Percentiles rank a stretch among this genome's conserved stretches.
These are phyloP conservation scores for Adineta ricciae DNA, from an alignment of 2,888 invertebrate species.

Conservation along the genomic window DNA sequence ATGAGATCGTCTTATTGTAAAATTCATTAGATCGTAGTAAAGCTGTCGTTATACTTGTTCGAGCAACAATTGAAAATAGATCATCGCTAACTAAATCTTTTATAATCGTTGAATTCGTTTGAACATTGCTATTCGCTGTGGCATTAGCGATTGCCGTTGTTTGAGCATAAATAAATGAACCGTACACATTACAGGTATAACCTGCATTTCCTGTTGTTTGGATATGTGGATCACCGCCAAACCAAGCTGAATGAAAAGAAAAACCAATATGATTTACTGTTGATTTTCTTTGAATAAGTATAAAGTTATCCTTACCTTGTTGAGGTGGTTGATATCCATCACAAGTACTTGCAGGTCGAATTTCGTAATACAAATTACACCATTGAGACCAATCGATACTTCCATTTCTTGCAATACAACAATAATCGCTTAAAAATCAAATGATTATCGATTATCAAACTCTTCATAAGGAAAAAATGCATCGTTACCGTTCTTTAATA, in stretches of 20 bases:
- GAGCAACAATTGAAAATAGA: constrained; percentile 6
- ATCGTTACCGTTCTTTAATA: neutral
- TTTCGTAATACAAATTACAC: constrained; percentile 9
- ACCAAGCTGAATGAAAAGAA: constrained; percentile 10
- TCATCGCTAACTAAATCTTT: neutral
- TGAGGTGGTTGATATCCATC: neutral
- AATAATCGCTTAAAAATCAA: neutral
- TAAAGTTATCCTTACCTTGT: neutral
- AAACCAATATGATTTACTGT: no score
- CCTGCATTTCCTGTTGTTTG: neutral
- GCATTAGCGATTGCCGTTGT: neutral
- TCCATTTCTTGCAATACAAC: neutral
- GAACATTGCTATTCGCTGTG: neutral
- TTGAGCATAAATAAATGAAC: neutral
- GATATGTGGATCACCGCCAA: constrained; percentile 1
- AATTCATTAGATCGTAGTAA: neutral
- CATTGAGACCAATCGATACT: neutral
- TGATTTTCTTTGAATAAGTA: no score
- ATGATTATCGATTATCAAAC: neutral
- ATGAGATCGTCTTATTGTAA: neutral
- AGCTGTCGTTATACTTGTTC: neutral
- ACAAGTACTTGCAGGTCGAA: neutral
- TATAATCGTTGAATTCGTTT: neutral
- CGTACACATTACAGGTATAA: neutral
- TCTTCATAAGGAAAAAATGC: neutral